Evolutionary conservation across 2,888 invertebrate genomes (phyloP).

Genomic region (Boloria euphrosyne): DNA sequence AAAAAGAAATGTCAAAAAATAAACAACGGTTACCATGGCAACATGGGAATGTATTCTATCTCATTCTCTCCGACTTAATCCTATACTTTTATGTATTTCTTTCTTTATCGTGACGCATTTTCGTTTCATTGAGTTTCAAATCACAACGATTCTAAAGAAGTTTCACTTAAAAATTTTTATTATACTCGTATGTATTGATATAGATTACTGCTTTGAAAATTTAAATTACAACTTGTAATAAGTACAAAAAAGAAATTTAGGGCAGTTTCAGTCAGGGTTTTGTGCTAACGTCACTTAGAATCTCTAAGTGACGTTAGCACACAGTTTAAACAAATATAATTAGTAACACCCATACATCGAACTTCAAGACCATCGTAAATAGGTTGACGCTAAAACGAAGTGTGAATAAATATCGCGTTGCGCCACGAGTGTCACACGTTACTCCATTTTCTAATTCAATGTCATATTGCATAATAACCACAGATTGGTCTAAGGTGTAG

Average conservation of each 20-base stretch:
- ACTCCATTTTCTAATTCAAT: slow-evolving; percentile 64
- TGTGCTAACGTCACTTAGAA: too few relatives aligned
- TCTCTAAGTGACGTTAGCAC: neutral
- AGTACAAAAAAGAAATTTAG: neutral
- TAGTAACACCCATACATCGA: slow-evolving; percentile 20
- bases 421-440: slow-evolving; percentile 30
- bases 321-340: slow-evolving; percentile 22
- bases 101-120: too few relatives aligned
- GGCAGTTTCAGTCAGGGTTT: too few relatives aligned
- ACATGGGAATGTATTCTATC: too few relatives aligned
- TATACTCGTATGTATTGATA: too few relatives aligned
- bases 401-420: slow-evolving; percentile 36
- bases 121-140: too few relatives aligned
- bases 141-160: too few relatives aligned
- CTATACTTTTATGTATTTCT: too few relatives aligned
- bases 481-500: slow-evolving; percentile 40
- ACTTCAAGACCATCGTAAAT: slow-evolving; percentile 32
- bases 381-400: slow-evolving; percentile 33
- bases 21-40: too few relatives aligned
- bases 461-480: slow-evolving; percentile 54
- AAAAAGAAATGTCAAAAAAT: too few relatives aligned
- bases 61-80: too few relatives aligned
- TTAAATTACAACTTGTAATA: neutral
- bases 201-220: neutral
- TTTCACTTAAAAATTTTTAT: too few relatives aligned